phyloP scores from a whole-genome alignment of 2,888 invertebrate species.

The Neoascia interrupta region DNA sequence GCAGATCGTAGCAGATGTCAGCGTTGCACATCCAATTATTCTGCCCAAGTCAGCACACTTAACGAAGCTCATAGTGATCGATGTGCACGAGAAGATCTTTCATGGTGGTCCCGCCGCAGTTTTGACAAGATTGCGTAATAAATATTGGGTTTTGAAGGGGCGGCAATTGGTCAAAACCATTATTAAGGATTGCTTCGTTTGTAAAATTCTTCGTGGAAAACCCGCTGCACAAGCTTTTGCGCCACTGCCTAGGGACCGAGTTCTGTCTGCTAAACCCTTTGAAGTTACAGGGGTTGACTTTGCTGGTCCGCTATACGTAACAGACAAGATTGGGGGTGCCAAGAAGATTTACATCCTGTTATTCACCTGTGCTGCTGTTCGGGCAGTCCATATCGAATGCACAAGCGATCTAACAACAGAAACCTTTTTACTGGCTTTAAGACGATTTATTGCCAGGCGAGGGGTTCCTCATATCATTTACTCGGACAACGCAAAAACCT shows the following conservation, averaged over 20 bases:
- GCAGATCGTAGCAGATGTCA: too few relatives aligned
- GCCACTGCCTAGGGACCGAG: background rate
- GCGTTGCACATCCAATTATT: too few relatives aligned
- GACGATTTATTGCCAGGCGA: too few relatives aligned
- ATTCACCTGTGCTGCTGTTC: too few relatives aligned
- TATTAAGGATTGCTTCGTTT: conserved; percentile 5
- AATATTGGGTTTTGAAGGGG: conserved; percentile 13
- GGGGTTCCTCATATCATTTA: too few relatives aligned
- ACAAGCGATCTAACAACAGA: too few relatives aligned
- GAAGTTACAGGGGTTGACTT: background rate
- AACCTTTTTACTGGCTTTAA: too few relatives aligned
- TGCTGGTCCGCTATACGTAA: background rate
- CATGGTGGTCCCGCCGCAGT: conserved; percentile 16
- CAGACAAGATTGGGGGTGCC: too few relatives aligned
- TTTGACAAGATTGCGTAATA: conserved; percentile 7
- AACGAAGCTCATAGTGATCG: background rate
- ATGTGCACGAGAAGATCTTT: conserved; percentile 17
- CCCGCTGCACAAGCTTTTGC: conserved; percentile 23
- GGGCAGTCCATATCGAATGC: too few relatives aligned
- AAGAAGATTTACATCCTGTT: too few relatives aligned
- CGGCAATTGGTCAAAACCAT: conserved; percentile 7
- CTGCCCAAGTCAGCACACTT: conserved; percentile 17
- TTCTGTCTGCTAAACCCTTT: background rate
- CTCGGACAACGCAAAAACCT: too few relatives aligned
- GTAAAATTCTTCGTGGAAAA: background rate